A percentile compares a stretch with the other conserved stretches of the same genome.
phyloP scores from a whole-genome alignment of 2,797 vertebrate genomes.

The Hydrophis major region DNA sequence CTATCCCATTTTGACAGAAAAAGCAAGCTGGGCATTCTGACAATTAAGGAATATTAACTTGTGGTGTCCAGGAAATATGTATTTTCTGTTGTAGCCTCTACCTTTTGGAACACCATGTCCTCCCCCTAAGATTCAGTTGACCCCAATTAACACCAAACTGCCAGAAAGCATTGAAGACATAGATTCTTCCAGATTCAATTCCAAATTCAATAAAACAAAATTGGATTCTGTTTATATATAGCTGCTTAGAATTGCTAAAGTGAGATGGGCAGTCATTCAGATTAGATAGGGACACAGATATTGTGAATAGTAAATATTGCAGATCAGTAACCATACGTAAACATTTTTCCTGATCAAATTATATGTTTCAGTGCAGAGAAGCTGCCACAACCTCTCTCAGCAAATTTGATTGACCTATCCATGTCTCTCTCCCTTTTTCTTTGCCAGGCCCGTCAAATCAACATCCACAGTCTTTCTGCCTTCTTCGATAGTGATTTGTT shows the following conservation, averaged over 20 bases:
- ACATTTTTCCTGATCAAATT: neutral
- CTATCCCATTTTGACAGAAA: neutral
- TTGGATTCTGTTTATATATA: neutral
- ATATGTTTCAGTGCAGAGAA: neutral
- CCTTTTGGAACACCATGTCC: neutral
- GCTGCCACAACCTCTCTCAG: neutral
- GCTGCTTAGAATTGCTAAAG: neutral
- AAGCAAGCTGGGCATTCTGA: neutral
- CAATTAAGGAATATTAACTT: neutral
- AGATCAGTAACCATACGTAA: neutral
- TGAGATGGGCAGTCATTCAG: neutral
- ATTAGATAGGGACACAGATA: neutral
- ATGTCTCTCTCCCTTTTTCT: neutral
- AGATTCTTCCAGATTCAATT: neutral
- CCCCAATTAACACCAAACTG: neutral
- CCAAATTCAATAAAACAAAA: neutral
- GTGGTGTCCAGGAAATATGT: neutral
- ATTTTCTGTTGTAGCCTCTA: neutral
- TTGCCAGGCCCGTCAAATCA: conserved; percentile 90
- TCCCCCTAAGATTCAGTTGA: neutral
- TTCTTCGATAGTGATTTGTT: conserved; percentile 94
- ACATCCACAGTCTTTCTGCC: conserved; percentile 89
- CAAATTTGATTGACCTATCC: neutral
- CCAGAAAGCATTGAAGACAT: neutral
- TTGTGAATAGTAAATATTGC: neutral